Evolutionary conservation across 2,888 invertebrate species (phyloP).

Genomic region (Atherix ibis): DNA sequence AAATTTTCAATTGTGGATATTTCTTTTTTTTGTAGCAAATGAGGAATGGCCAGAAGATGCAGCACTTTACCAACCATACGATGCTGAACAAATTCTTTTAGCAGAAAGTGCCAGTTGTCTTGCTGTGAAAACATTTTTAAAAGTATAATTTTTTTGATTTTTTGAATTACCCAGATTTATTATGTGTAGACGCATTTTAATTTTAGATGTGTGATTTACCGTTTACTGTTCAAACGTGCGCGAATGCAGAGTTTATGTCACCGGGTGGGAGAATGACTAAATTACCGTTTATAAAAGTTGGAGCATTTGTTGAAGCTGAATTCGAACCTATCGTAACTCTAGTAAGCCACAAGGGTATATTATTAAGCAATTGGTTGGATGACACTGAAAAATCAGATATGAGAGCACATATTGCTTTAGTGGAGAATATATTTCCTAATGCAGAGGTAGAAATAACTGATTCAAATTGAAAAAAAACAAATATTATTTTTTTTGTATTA

Average conservation of each 20-base stretch:
- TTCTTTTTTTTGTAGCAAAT: conserved; percentile 42
- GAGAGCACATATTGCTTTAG: conserved; percentile 82
- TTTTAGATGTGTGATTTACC: conserved; percentile 80
- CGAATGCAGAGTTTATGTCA: conserved; percentile 95
- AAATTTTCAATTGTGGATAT: too few species aligned
- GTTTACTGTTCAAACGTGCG: conserved; percentile 62
- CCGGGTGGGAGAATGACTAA: conserved; percentile 59
- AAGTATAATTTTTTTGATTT: too few species aligned
- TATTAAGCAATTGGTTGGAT: conserved; percentile 54
- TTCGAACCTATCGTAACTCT: conserved; percentile 84
- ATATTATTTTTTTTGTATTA: conserved; percentile 3
- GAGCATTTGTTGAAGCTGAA: conserved; percentile 76
- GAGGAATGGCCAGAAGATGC: conserved; percentile 87
- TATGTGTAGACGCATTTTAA: too few species aligned
- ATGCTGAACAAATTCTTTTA: conserved; percentile 83
- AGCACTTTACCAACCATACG: conserved; percentile 73
- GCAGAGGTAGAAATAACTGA: conserved; percentile 58
- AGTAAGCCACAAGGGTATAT: conserved; percentile 67
- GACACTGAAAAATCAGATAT: conserved; percentile 74
- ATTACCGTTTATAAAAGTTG: conserved; percentile 84
- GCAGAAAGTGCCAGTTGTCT: conserved; percentile 90
- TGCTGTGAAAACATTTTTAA: conserved; percentile 81
- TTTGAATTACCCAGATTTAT: too few species aligned
- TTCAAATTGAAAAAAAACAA: conserved; percentile 3
- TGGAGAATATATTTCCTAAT: conserved; percentile 75